Conservation (phyloP, 2,888 invertebrate species). For the Hedychridium roseum region DNA sequence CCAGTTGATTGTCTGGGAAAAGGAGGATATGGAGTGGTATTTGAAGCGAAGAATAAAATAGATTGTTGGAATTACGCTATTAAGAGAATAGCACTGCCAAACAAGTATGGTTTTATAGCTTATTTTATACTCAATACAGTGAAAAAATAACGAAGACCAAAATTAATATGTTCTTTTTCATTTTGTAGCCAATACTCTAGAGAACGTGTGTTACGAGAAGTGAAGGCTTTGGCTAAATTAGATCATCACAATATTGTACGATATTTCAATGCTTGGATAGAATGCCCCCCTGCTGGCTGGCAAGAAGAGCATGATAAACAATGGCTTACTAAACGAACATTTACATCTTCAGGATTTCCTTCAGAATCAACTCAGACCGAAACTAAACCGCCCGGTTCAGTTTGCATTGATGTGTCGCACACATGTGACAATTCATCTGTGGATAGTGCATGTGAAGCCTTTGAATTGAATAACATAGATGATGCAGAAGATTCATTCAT, state of each 20-base stretch:
- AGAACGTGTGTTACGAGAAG: slow-evolving; percentile 92
- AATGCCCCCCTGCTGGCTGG: slow-evolving; percentile 90
- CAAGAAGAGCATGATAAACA: slow-evolving; percentile 79
- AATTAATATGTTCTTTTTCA: too few relatives aligned
- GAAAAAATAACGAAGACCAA: too few relatives aligned
- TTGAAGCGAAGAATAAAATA: slow-evolving; percentile 91
- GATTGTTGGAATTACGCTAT: slow-evolving; percentile 96
- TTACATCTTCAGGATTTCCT: slow-evolving; percentile 43
- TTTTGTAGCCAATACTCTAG: slow-evolving; percentile 80
- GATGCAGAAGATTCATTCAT: slow-evolving; percentile 63
- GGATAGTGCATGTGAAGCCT: slow-evolving; percentile 55
- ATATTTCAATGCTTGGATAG: slow-evolving; percentile 96
- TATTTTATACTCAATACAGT: too few relatives aligned
- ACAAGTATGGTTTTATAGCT: slow-evolving; percentile 65
- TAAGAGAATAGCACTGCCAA: slow-evolving; percentile 89
- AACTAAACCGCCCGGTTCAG: slow-evolving; percentile 41
- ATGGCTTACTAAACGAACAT: slow-evolving; percentile 63
- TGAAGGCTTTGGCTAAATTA: slow-evolving; percentile 90
- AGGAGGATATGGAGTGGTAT: slow-evolving; percentile 97
- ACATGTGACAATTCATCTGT: slow-evolving; percentile 48
- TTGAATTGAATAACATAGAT: slow-evolving; percentile 35
- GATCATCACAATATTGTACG: slow-evolving; percentile 96
- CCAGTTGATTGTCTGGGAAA: slow-evolving; percentile 81
- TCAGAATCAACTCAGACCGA: slow-evolving; percentile 42
- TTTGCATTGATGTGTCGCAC: slow-evolving; percentile 47